Conservation (phyloP, 2,888 invertebrate species). For the Halictus quadricinctus region DNA sequence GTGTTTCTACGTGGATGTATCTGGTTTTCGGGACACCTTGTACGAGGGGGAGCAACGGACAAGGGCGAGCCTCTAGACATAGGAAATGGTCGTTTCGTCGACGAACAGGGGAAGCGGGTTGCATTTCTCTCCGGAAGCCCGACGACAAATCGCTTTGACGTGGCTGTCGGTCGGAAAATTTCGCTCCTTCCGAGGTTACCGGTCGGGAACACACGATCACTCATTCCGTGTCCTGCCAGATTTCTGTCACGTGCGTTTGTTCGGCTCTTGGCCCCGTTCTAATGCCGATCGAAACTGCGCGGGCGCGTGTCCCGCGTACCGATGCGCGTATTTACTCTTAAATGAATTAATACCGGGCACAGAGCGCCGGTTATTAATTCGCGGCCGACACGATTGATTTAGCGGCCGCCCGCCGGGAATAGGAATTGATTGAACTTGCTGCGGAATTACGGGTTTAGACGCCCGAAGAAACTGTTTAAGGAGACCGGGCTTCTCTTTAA, state of each 20-base stretch:
- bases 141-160: conserved; percentile 77
- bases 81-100: conserved; percentile 69
- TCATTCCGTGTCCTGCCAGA: conserved; percentile 68
- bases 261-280: conserved; percentile 38
- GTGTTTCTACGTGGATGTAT: background rate
- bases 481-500: background rate
- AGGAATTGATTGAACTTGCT: conserved; percentile 35
- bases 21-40: background rate
- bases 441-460: background rate
- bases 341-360: conserved; percentile 43
- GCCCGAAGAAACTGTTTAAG: background rate
- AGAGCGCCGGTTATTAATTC: conserved; percentile 39
- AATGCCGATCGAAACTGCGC: conserved; percentile 34
- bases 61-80: conserved; percentile 63
- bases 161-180: conserved; percentile 78
- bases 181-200: conserved; percentile 71
- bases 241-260: conserved; percentile 67
- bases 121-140: conserved; percentile 70
- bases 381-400: conserved; percentile 37
- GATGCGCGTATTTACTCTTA: conserved; percentile 36
- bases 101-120: conserved; percentile 57
- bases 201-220: conserved; percentile 62
- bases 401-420: conserved; percentile 12
- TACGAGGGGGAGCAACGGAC: conserved; percentile 1
- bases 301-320: conserved; percentile 30